A percentile compares a stretch with the other conserved stretches of the same genome.
phyloP scores from a whole-genome alignment of 92 coral and sea anemone species.

The Palythoa caribaeorum region DNA sequence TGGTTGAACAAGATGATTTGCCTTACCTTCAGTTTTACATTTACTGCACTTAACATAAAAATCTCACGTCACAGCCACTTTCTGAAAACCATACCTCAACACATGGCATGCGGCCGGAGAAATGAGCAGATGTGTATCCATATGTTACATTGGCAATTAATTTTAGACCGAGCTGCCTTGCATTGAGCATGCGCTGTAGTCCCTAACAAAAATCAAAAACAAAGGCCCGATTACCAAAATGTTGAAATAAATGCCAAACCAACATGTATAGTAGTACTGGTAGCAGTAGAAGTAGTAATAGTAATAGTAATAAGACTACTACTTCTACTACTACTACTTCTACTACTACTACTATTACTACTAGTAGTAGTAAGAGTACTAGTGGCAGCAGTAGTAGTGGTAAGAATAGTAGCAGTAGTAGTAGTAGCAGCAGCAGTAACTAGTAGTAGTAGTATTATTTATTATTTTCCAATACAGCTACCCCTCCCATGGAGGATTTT shows the following conservation, averaged over 20 bases:
- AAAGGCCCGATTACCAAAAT: not conserved
- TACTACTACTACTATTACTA: too few species aligned
- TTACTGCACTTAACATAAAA: too few species aligned
- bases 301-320: not conserved
- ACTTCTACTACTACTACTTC: too few species aligned
- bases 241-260: not conserved
- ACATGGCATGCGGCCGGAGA: constrained; percentile 99
- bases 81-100: constrained; percentile 78
- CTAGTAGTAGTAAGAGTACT: too few species aligned
- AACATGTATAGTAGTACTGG: not conserved
- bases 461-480: too few species aligned
- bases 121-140: constrained; percentile 97
- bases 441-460: too few species aligned
- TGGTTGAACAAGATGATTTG: too few species aligned
- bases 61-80: not conserved
- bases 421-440: too few species aligned
- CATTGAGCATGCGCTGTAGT: constrained; percentile 87
- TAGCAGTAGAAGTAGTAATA: not conserved
- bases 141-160: constrained; percentile 93
- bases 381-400: too few species aligned
- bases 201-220: constrained; percentile 16
- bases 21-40: not conserved
- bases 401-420: too few species aligned
- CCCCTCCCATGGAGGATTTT: too few species aligned
- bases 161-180: constrained; percentile 96